Evolutionary conservation across 2,113 vertebrate species (phyloP), one percentile per base, ranked within the genome.

Genomic region (Tenrec ecaudatus): DNA sequence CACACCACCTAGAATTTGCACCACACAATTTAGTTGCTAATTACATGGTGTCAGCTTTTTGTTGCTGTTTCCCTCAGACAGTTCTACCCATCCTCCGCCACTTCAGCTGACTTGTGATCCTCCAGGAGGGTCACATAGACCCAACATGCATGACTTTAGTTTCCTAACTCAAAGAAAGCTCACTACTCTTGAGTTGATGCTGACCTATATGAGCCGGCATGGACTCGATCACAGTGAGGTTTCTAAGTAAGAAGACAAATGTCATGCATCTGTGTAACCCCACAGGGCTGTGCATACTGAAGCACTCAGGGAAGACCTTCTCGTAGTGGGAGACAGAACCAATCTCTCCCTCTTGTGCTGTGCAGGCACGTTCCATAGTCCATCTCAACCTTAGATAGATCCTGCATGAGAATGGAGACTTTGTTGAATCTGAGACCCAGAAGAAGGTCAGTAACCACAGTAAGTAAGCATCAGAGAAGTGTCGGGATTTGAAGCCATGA

Each of bases 1-100:
- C 87, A 10, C 43, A 69, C 10, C 27, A 57, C 25, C 53, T 87
- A 60, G 23, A 90, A 83, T 94, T 68, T 93, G 82, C 19, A 83
- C 66, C 58, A 27, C 36, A 53, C 17, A 22, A 66, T 77, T 64
- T 47, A 71, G 40, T 71, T 29, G 53, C 80, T 88, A 78, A 92
- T 94, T 96, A 87, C 33, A 27, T 11, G 31, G 10, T 73, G 60
- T 20, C 68, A 16, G 47, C 11, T 53, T 60, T 92, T 81, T 83
- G 60, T 57, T 78, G 68, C 36, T 92, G 20, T 83, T 93, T 93
- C 64, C 17, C 76, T 78, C 66, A 92, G n/a, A 84, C 1, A 1
- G 29, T 33, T 25, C n/a, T 57, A 75, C 36, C 1, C 20, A 16
- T 15, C 62, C 29, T 23, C 29, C 57, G 23, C 58, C n/a, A 73